A percentile compares a stretch with the other conserved stretches of the same genome.
These are phyloP conservation scores for Gymnothorax reevesii DNA, from an alignment of 2,797 vertebrate species.

Conservation along the genomic window DNA sequence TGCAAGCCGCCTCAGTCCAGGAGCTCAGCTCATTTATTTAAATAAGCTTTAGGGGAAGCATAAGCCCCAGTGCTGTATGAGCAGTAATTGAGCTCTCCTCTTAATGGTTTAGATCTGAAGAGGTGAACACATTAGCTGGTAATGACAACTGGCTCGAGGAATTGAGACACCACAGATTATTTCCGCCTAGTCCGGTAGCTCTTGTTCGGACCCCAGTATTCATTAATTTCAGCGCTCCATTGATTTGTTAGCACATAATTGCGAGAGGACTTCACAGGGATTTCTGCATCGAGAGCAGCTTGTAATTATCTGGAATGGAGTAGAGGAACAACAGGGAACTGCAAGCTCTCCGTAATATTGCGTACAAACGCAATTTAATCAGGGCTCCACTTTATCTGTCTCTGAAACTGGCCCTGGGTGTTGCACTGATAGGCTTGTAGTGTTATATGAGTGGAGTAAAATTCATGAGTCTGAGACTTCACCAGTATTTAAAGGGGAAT, in stretches of 20 bases:
- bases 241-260: constrained; percentile 20
- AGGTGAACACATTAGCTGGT: constrained; percentile 6
- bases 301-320: constrained; percentile 8
- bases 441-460: background rate
- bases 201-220: background rate
- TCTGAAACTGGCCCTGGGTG: no score
- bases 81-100: constrained; percentile 44
- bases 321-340: background rate
- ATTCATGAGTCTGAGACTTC: background rate
- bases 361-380: no score
- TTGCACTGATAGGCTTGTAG: background rate
- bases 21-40: constrained; percentile 60
- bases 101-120: constrained; percentile 24
- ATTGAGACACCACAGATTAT: constrained; percentile 39
- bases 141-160: constrained; percentile 46
- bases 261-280: constrained; percentile 10
- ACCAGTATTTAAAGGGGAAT: background rate
- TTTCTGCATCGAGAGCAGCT: constrained; percentile 15
- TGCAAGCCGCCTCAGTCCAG: constrained; percentile 17
- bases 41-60: constrained; percentile 27
- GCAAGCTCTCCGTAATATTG: background rate
- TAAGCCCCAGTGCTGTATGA: constrained; percentile 36
- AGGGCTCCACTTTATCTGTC: no score
- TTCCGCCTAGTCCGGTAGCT: constrained; percentile 35
- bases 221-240: constrained; percentile 21